Percentiles rank a stretch among this genome's conserved stretches.
phyloP scores from a whole-genome alignment of 2,888 invertebrate genomes.

The Agrotis ipsilon region DNA sequence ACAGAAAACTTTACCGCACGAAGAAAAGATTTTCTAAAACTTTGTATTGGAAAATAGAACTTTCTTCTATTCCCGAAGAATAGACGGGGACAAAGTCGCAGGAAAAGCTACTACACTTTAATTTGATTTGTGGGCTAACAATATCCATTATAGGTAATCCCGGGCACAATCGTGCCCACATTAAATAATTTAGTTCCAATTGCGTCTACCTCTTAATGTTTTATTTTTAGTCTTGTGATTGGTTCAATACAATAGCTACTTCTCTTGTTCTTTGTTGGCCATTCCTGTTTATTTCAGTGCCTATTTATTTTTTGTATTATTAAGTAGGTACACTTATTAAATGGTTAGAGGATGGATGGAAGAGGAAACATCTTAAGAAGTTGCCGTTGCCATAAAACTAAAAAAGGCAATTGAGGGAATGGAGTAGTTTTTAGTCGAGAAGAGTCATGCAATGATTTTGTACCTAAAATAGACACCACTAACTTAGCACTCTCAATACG shows the following conservation, averaged over 20 bases:
- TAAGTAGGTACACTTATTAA: too few species aligned
- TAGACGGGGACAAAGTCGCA: conserved; percentile 8
- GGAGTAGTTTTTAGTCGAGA: too few species aligned
- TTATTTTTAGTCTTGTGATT: conserved; percentile 22
- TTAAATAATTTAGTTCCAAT: conserved; percentile 38
- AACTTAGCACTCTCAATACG: too few species aligned
- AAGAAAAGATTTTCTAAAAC: conserved; percentile 13
- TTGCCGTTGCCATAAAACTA: too few species aligned
- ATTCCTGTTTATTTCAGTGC: too few species aligned
- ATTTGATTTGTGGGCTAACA: conserved; percentile 48
- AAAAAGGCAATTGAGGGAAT: too few species aligned
- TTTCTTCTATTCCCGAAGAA: conserved; percentile 32
- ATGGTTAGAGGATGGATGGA: too few species aligned
- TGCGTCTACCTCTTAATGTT: conserved; percentile 13
- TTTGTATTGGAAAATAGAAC: conserved; percentile 38
- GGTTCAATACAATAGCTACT: neutral
- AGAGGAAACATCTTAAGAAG: too few species aligned
- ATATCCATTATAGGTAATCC: conserved; percentile 43
- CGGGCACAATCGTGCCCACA: conserved; percentile 20
- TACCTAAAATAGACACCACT: too few species aligned
- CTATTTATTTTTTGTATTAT: too few species aligned
- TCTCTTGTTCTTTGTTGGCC: neutral
- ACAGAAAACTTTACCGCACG: neutral
- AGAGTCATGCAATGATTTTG: too few species aligned
- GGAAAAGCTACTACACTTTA: conserved; percentile 18